Percentiles rank a stretch among this genome's conserved stretches.
Conservation (phyloP, 1,140 invertebrate genomes). For the Pseudoatta argentina region DNA sequence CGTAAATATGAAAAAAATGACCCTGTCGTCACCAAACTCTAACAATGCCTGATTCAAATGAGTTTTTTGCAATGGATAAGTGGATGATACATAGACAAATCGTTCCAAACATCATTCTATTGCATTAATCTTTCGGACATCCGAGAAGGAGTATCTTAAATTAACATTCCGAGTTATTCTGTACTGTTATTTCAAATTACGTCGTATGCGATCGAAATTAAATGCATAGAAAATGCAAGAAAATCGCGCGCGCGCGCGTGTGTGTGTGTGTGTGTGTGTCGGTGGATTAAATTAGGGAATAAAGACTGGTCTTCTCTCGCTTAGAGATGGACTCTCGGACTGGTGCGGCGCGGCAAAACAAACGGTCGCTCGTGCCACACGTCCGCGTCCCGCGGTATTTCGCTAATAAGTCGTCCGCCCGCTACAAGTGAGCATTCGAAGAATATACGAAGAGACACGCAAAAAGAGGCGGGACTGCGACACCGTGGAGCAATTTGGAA, state of each 20-base stretch:
- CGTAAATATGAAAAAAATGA: too few species aligned
- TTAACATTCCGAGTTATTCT: not conserved
- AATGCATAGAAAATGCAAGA: not conserved
- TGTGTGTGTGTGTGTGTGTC: too few species aligned
- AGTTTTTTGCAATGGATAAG: not conserved
- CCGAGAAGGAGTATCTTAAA: not conserved
- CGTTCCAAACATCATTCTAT: not conserved
- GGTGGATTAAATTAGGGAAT: not conserved
- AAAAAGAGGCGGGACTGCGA: constrained; percentile 74
- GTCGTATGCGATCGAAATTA: not conserved
- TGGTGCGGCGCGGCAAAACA: not conserved
- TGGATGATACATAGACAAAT: not conserved
- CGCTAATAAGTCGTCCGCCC: constrained; percentile 75
- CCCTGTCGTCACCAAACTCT: too few species aligned
- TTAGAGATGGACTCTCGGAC: not conserved
- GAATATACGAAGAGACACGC: constrained; percentile 71
- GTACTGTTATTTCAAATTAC: not conserved
- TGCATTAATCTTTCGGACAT: not conserved
- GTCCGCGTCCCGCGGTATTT: constrained; percentile 72
- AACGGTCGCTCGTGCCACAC: constrained; percentile 67
- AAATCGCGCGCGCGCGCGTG: not conserved
- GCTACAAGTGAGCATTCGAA: constrained; percentile 64
- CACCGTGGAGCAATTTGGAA: constrained; percentile 78
- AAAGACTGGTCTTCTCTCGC: not conserved
- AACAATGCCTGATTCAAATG: not conserved